Evolutionary conservation across 1,140 invertebrate genomes (phyloP), one percentile per base, ranked within the genome.

Genomic region (Nomia melanderi): DNA sequence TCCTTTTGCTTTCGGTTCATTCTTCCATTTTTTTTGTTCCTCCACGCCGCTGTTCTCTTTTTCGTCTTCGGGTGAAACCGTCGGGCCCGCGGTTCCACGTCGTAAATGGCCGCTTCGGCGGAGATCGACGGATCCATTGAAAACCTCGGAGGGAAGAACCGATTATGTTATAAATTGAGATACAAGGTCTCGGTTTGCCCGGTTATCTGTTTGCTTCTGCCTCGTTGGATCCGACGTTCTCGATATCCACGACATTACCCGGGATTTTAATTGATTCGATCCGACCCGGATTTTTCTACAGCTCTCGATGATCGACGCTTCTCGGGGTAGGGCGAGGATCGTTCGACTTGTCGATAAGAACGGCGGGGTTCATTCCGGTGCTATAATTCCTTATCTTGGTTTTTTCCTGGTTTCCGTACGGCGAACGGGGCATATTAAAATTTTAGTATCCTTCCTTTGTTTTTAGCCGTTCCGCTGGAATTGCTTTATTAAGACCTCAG

Each of bases 71-170:
- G 36, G 17, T 29, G 54, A 65, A 57, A 74, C 50, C 41, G 62
- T 50, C 23, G 41, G 54, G 7, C 41, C 31, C 56, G 44, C 74
- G 66, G 67, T 70, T 77, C 71, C 74, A 71, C 74, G 56, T 77
- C 41, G 66, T 71, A 77, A 77, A 77, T 53, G 74, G 41, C 44
- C 14, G 63, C 3, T n/a, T 41, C 47, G 54, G n/a, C 44, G n/a
- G 39, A 72, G 69, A 77, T 77, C 67, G 76, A 64, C 67, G 57
- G 59, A 29, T 33, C 59, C 76, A 77, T 77, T 69, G 76, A 72
- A 77, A 77, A 63, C 31, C 59, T 27, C 50, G 3, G 1, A 23
- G 41, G 14, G 31, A 69, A 67, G 50, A 47, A 47, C n/a, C 47
- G 66, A 53, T 77, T 41, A 53, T 27, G 36, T 75, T 75, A 75